A percentile compares a stretch with the other conserved stretches of the same genome.
Conservation (phyloP, 2,888 invertebrate genomes). For the Synanthedon formicaeformis region DNA sequence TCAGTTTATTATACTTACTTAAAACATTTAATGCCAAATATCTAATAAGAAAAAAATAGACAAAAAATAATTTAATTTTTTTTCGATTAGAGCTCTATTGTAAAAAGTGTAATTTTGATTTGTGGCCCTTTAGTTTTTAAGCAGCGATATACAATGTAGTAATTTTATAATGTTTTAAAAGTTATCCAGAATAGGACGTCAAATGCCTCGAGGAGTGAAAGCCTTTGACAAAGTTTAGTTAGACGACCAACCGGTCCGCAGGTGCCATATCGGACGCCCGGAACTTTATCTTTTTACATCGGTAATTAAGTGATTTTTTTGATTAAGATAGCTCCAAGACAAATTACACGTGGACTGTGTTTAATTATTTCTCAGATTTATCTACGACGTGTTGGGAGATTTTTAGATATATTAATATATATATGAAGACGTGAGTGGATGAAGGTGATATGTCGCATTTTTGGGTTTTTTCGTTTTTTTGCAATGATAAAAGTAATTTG, state of each 20-base stretch:
- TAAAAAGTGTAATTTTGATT: too few relatives aligned
- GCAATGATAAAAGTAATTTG: too few relatives aligned
- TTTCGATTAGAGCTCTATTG: too few relatives aligned
- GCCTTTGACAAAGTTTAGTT: slow-evolving; percentile 9
- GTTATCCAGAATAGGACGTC: neutral
- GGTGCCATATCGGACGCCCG: slow-evolving; percentile 20
- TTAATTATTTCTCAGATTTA: neutral
- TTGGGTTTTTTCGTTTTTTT: too few relatives aligned
- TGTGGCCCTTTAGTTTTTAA: too few relatives aligned
- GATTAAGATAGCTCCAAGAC: slow-evolving; percentile 19
- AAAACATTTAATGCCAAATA: too few relatives aligned
- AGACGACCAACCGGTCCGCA: slow-evolving; percentile 8
- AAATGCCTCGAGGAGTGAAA: slow-evolving; percentile 10
- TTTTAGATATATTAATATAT: neutral
- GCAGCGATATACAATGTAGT: too few relatives aligned
- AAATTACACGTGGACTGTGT: slow-evolving; percentile 13
- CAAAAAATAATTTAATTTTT: too few relatives aligned
- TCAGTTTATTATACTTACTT: too few relatives aligned
- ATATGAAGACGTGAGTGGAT: too few relatives aligned
- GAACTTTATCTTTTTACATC: slow-evolving; percentile 18
- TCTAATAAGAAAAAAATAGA: too few relatives aligned
- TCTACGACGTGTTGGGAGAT: neutral
- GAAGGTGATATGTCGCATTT: too few relatives aligned
- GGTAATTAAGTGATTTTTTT: slow-evolving; percentile 20
- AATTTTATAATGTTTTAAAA: neutral